Conservation (phyloP, 1,140 invertebrate genomes). For the Heliconius congener region DNA sequence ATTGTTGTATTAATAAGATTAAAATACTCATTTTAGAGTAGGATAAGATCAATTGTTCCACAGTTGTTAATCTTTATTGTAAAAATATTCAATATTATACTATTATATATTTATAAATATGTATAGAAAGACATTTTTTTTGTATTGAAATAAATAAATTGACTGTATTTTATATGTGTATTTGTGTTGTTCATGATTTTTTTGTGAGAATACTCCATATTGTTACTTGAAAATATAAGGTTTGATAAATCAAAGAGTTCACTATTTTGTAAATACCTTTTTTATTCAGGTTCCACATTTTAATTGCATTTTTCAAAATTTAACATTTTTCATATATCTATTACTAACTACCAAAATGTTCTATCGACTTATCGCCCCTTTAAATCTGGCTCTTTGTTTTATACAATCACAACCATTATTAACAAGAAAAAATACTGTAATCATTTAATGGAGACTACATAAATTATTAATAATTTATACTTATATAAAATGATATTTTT, state of each 20-base stretch:
- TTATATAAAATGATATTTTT: background rate
- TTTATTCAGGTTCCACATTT: background rate
- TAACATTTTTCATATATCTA: background rate
- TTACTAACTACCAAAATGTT: background rate
- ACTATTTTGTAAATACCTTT: background rate
- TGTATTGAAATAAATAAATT: constrained; percentile 8
- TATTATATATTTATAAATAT: constrained; percentile 3
- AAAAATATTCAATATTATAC: constrained; percentile 6
- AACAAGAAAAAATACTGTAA: background rate
- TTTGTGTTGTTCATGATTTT: background rate
- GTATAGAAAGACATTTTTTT: constrained; percentile 6
- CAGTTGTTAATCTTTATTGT: background rate
- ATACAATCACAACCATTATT: constrained; percentile 4
- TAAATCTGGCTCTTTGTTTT: background rate
- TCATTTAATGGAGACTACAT: background rate
- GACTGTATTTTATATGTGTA: background rate
- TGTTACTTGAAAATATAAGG: background rate
- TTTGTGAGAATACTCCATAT: background rate
- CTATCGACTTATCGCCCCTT: background rate
- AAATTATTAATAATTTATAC: constrained; percentile 8
- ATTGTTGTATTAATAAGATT: constrained; percentile 57
- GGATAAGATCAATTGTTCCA: constrained; percentile 1
- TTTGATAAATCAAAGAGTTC: background rate
- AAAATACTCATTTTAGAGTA: constrained; percentile 59
- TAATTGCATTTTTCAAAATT: background rate